phyloP scores from a whole-genome alignment of 2,113 vertebrate genomes.

The Ranitomeya imitator region DNA sequence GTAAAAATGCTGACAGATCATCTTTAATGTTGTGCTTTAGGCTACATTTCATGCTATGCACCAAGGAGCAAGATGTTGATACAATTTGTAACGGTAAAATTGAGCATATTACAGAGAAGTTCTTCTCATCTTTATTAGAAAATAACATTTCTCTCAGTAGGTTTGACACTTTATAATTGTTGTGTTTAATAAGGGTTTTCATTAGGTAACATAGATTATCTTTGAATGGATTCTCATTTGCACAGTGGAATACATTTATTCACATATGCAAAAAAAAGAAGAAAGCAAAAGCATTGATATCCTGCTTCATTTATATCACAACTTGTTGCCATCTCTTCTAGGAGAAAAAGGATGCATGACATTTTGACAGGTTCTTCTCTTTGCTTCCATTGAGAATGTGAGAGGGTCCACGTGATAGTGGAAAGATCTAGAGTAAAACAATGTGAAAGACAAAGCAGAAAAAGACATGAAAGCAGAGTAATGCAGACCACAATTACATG shows the following conservation, averaged over 20 bases:
- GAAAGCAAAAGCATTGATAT: too few relatives aligned
- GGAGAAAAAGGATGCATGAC: too few relatives aligned
- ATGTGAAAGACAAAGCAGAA: too few relatives aligned
- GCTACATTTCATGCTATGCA: conserved; percentile 8
- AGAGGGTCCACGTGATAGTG: too few relatives aligned
- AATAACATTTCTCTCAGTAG: not conserved
- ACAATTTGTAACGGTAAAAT: not conserved
- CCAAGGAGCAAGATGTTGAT: not conserved
- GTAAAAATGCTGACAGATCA: conserved; percentile 9
- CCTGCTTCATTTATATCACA: too few relatives aligned
- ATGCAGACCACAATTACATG: too few relatives aligned
- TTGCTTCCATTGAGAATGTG: too few relatives aligned
- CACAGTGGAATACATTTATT: not conserved
- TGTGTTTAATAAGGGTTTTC: not conserved
- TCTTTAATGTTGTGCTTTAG: not conserved
- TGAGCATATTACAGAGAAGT: not conserved
- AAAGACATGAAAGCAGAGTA: too few relatives aligned
- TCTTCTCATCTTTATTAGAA: not conserved
- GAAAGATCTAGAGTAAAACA: too few relatives aligned
- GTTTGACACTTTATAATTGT: not conserved
- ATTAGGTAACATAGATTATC: not conserved
- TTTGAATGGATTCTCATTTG: not conserved
- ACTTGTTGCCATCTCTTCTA: too few relatives aligned
- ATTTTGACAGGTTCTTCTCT: too few relatives aligned
- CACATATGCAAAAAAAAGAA: not conserved